phyloP scores from a whole-genome alignment of 2,888 invertebrate genomes.

The Sphaeridia pumilis region DNA sequence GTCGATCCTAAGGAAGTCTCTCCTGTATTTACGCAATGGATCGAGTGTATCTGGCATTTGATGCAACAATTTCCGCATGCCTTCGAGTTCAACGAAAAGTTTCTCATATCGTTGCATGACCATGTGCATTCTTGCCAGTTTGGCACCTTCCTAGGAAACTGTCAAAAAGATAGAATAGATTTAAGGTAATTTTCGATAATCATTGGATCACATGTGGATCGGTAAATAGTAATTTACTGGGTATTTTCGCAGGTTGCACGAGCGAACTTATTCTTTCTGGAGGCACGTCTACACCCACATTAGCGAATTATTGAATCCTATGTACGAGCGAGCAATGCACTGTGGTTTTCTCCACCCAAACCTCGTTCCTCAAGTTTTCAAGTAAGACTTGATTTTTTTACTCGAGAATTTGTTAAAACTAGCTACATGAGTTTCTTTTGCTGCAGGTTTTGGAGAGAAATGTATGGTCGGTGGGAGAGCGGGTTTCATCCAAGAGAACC shows the following conservation, averaged over 20 bases:
- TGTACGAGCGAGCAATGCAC: conserved; percentile 56
- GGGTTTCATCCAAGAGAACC: conserved; percentile 92
- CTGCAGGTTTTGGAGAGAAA: conserved; percentile 83
- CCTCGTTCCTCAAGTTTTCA: conserved; percentile 63
- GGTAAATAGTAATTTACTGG: too few relatives aligned
- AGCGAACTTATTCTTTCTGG: conserved; percentile 91
- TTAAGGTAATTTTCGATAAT: conserved; percentile 49
- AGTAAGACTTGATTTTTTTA: conserved; percentile 48
- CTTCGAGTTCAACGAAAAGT: conserved; percentile 96
- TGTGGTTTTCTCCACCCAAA: conserved; percentile 36
- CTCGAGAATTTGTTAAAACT: too few relatives aligned
- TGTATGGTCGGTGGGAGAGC: conserved; percentile 93
- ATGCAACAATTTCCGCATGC: conserved; percentile 70
- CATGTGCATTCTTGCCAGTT: conserved; percentile 94
- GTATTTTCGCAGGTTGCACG: conserved; percentile 61
- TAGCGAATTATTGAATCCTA: conserved; percentile 86
- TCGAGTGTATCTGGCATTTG: conserved; percentile 87
- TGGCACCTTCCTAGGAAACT: conserved; percentile 97
- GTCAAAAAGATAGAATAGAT: conserved; percentile 86
- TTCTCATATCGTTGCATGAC: conserved; percentile 85
- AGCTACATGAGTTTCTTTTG: conserved; percentile 5
- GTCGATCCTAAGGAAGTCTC: conserved; percentile 73
- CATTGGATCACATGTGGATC: neutral
- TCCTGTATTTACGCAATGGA: conserved; percentile 86
- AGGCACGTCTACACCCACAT: conserved; percentile 79